phyloP scores from a whole-genome alignment of 2,113 vertebrate genomes.

The Carassius carassius region DNA sequence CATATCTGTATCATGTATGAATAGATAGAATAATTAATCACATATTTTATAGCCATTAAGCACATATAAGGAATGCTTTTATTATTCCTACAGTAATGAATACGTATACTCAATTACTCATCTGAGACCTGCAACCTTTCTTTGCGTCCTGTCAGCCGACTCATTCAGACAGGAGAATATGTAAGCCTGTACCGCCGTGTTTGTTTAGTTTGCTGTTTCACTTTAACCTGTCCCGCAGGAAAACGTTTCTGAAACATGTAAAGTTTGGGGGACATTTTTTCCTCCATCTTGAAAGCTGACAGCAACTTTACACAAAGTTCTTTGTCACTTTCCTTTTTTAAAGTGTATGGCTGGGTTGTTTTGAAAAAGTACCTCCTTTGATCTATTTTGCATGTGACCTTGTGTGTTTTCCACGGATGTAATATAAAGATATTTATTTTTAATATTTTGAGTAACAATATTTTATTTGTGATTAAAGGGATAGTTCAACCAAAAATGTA shows the following conservation, averaged over 20 bases:
- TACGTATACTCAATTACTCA: not conserved
- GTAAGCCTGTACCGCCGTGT: slow-evolving; percentile 48
- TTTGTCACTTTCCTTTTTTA: slow-evolving; percentile 34
- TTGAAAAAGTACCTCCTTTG: slow-evolving; percentile 42
- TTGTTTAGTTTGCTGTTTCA: slow-evolving; percentile 57
- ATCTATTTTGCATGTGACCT: not conserved
- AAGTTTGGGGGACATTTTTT: slow-evolving; percentile 35
- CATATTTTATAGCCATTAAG: not conserved
- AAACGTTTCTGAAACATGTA: slow-evolving; percentile 52
- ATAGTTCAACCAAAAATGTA: too few species aligned
- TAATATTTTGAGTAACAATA: not conserved
- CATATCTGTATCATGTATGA: not conserved
- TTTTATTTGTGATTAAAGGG: not conserved
- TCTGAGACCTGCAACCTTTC: slow-evolving; percentile 35
- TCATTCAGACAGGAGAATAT: slow-evolving; percentile 52
- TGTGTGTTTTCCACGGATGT: not conserved
- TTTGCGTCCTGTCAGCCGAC: slow-evolving; percentile 45
- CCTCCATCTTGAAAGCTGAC: slow-evolving; percentile 52
- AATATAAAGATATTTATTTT: too few species aligned
- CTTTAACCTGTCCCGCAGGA: slow-evolving; percentile 51
- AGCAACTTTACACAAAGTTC: slow-evolving; percentile 42
- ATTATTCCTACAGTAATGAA: not conserved
- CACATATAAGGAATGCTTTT: not conserved
- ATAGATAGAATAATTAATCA: not conserved
- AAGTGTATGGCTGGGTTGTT: slow-evolving; percentile 40